Evolutionary conservation across 2,888 invertebrate species (phyloP), one percentile per base, ranked within the genome.

Genomic region (Caenorhabditis sp.): DNA sequence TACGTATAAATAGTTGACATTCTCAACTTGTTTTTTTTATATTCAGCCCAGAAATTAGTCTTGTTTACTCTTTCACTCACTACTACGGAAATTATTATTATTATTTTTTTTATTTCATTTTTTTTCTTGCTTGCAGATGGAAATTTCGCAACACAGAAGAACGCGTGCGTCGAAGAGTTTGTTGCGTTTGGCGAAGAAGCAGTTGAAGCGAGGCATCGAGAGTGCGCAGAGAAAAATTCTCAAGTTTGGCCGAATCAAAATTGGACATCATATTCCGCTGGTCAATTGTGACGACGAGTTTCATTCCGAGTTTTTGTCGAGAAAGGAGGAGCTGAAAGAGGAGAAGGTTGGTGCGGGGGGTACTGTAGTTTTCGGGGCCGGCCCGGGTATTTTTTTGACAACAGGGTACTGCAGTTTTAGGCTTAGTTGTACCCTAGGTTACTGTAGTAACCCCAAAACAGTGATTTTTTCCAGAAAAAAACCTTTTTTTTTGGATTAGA

Each of bases 211-310:
- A 3, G 37, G 63, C 1, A 17, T 63, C 5, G 63, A 43, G 21
- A 37, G n/a, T n/a, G 51, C 53, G n/a, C 63, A 63, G 26, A 63
- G 54, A 27, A 63, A 63, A 24, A 63, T 63, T 37, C n/a, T 37
- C 37, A 53, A 55, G 43, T 43, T 63, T 24, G 57, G 63, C 17
- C 4, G 63, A 36, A 24, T 31, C 17, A 54, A 55, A 14, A 55
- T 55, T 37, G 43, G 54, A 6, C 55, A 63, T 36, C 63, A 55
- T 43, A 49, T 55, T n/a, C 55, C 37, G 17, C 26, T 63, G 31
- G 43, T 63, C 23, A 57, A 63, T 27, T 43, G 43, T 43, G 55
- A 63, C 1, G 63, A 63, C 1, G 51, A 51, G 24, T 49, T 59
- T 49, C 8, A 27, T 12, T 43, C 59, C 24, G 59, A 59, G 19